Base-by-base conservation (phyloP, 2,797 vertebrate genomes). In the Champsocephalus gunnari region DNA sequence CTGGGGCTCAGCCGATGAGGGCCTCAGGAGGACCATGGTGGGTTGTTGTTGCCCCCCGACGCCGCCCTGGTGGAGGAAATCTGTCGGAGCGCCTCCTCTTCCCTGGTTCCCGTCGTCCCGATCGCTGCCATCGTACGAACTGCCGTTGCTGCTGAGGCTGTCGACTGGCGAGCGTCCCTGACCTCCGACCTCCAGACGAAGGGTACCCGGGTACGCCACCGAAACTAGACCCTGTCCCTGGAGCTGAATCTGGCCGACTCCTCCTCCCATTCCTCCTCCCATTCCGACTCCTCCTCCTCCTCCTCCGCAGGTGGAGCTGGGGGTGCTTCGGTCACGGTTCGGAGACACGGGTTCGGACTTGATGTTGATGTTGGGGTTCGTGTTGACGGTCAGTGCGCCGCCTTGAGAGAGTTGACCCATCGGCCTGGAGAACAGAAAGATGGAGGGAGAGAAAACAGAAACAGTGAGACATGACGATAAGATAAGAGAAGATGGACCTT, bases 281-380 rank as follows among this genome's bases (percentile, higher is more conserved):
- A 21, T 21, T 0, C 64, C 73, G 19, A 19, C 19, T 0, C 54
- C 77, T 21, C 54, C 77, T 0, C 17, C 78, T 0, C 54, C 77
- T 0, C 17, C 49, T 0, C 84, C 79, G 1, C 83, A 38, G 28
- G 64, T 89, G 80, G 96, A 93, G 88, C 93, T 94, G 75, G 97
- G 96, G 0, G 97, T 98, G 94, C 94, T 96, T 83, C 96, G 95
- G 77, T 98, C 97, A 0, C 97, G 96, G 89, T 96, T 98, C 2
- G 98, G 98, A 0, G 98, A 99, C 73, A 98, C 94, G 0, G 98
- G 98, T 80, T 99, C 98, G 0, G 97, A 97, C 92, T 99, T 99
- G 94, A 99, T 98, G 95, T 95, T 97, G 94, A 99, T 82, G 89
- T 96, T 95, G 72, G 96, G 96, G 92, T 97, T 97, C 65, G 97